Base-by-base conservation (phyloP, 2,888 invertebrate genomes). In the Orthonychiurus folsomi region DNA sequence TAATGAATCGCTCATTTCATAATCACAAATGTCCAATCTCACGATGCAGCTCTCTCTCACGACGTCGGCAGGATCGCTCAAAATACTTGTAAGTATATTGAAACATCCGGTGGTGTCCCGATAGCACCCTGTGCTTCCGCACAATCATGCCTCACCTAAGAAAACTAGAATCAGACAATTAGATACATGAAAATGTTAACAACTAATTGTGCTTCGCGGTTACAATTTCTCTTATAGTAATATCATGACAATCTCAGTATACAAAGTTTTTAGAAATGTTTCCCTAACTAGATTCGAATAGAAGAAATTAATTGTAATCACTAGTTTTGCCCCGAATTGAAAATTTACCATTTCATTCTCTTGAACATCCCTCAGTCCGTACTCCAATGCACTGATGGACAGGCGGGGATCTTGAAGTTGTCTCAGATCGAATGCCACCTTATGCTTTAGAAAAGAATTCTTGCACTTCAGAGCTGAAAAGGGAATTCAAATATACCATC, bases 101-200 rank as follows among this genome's bases (percentile, higher is more conserved):
- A 84, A 85, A 76, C 94, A 93, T 73, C 91, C 88, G 0, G n/a
- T n/a, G 87, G 83, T n/a, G 88, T 90, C 1, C 93, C 96, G 67
- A 99, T 96, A 1, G 96, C 87, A 0, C 99, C 99, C 27, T 99
- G 80, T 0, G 99, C 99, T 78, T 99, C 99, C 0, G 97, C 99
- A 75, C 96, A 95, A 77, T 99, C 99, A 75, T 99, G 99, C 21
- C 99, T 81, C 5, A 84, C 71, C 71, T 71, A 18, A 27, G 50
- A 20, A 61, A 12, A 52, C n/a, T n/a, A 12, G 48, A 12, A 15
- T 48, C 48, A n/a, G 12, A 15, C 12, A n/a, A 12, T 48, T n/a
- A n/a, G n/a, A n/a, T 48, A 15, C 48, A 15, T n/a, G 12, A 48
- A 15, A n/a, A n/a, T 48, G n/a, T 12, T n/a, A n/a, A n/a, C n/a